Conservation (phyloP, 2,797 vertebrate genomes). For the Steatocranus sp. region DNA sequence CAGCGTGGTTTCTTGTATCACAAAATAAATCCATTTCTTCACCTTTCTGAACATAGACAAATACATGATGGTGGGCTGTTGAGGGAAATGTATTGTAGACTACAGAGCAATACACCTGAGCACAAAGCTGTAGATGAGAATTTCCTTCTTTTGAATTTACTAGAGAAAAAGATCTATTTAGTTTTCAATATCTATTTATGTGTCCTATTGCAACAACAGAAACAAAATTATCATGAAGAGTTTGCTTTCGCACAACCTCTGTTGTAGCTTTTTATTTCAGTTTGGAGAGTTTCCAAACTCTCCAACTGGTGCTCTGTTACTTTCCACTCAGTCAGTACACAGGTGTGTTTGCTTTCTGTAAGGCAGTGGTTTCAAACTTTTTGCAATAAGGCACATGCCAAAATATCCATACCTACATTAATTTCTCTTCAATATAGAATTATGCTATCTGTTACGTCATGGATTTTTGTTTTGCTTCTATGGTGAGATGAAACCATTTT, state of each 20-base stretch:
- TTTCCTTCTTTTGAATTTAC: neutral
- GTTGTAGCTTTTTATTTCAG: neutral
- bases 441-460: fast-evolving
- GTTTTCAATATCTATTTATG: neutral
- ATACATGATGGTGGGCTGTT: neutral
- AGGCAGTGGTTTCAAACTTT: neutral
- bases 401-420: neutral
- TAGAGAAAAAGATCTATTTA: neutral
- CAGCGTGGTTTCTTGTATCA: neutral
- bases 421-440: neutral
- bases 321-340: neutral
- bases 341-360: neutral
- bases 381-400: neutral
- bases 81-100: neutral
- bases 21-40: neutral
- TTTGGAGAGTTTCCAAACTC: neutral
- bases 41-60: neutral
- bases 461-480: neutral
- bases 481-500: neutral
- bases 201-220: neutral
- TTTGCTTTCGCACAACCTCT: neutral
- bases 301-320: neutral
- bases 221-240: neutral
- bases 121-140: neutral
- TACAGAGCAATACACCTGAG: neutral